These are phyloP conservation scores for Cylas formicarius DNA, from an alignment of 1,140 invertebrate species.

Conservation along the genomic window DNA sequence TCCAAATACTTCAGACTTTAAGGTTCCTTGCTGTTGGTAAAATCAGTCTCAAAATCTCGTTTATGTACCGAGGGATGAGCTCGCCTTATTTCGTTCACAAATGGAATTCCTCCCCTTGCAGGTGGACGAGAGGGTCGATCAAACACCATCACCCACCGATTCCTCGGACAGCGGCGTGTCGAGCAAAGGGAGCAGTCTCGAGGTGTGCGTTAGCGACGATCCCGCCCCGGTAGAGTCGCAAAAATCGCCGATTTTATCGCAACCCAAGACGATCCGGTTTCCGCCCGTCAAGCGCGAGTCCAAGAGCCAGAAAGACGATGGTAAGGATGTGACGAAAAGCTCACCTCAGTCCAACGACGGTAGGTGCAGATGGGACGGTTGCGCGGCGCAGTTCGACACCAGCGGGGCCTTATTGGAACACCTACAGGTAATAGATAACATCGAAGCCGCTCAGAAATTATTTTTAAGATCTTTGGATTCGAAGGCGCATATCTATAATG, in stretches of 20 bases:
- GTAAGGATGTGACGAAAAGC: slow-evolving; percentile 35
- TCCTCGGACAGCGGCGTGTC: slow-evolving; percentile 36
- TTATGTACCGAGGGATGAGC: too few relatives aligned
- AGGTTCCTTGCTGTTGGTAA: too few relatives aligned
- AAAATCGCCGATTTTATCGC: slow-evolving; percentile 59
- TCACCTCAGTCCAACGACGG: slow-evolving; percentile 32
- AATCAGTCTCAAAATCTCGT: too few relatives aligned
- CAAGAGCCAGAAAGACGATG: slow-evolving; percentile 32
- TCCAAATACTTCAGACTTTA: too few relatives aligned
- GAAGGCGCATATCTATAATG: too few relatives aligned
- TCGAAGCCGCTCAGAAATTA: too few relatives aligned
- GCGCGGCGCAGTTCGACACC: slow-evolving; percentile 67
- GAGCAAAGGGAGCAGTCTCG: slow-evolving; percentile 27
- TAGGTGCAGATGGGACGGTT: slow-evolving; percentile 79
- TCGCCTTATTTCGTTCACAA: too few relatives aligned
- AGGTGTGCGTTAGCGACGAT: slow-evolving; percentile 29
- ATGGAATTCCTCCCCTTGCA: too few relatives aligned
- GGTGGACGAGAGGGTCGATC: too few relatives aligned
- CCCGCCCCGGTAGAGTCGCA: slow-evolving; percentile 28
- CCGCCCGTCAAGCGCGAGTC: slow-evolving; percentile 48
- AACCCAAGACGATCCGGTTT: slow-evolving; percentile 71
- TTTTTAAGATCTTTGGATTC: too few relatives aligned
- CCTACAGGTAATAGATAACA: slow-evolving; percentile 58
- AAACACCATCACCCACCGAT: slow-evolving; percentile 29
- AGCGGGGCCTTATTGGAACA: slow-evolving; percentile 79